phyloP scores from a whole-genome alignment of 2,797 vertebrate species.

The Acipenser ruthenus region DNA sequence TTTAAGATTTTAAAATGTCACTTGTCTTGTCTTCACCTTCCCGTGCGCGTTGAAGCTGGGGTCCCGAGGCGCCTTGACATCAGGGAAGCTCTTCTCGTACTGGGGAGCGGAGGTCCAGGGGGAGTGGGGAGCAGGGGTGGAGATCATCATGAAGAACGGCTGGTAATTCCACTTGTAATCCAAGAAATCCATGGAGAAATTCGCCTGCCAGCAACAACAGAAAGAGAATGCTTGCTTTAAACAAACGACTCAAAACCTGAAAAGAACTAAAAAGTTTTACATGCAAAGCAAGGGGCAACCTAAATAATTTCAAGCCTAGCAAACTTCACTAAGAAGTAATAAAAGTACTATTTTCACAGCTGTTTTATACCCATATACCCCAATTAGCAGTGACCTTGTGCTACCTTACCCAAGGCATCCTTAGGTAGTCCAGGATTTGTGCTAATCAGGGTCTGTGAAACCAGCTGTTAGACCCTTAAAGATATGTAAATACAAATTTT shows the following conservation, averaged over 20 bases:
- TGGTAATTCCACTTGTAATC: slow-evolving; percentile 42
- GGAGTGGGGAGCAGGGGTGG: slow-evolving; percentile 87
- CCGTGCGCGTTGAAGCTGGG: slow-evolving; percentile 90
- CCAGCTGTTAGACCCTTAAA: no score
- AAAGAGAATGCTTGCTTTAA: not conserved
- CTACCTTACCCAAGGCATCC: not conserved
- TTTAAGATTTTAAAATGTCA: no score
- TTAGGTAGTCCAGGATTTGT: no score
- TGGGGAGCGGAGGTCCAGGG: slow-evolving; percentile 93
- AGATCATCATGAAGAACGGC: slow-evolving; percentile 95
- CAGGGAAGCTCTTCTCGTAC: slow-evolving; percentile 71
- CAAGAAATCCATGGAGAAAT: slow-evolving; percentile 59
- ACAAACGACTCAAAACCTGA: no score
- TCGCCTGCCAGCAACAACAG: slow-evolving; percentile 36
- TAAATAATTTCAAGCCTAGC: no score
- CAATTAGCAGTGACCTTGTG: slow-evolving; percentile 33
- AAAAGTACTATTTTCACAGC: no score
- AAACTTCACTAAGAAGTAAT: no score
- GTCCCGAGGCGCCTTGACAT: slow-evolving; percentile 77
- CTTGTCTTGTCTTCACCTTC: slow-evolving; percentile 56
- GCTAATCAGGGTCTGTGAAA: no score
- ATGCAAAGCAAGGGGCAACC: no score
- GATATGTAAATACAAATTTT: no score
- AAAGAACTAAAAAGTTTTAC: no score
- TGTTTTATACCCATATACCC: no score